These are phyloP conservation scores for Gymnocypris eckloni DNA, from an alignment of 2,797 vertebrate genomes.

Conservation along the genomic window DNA sequence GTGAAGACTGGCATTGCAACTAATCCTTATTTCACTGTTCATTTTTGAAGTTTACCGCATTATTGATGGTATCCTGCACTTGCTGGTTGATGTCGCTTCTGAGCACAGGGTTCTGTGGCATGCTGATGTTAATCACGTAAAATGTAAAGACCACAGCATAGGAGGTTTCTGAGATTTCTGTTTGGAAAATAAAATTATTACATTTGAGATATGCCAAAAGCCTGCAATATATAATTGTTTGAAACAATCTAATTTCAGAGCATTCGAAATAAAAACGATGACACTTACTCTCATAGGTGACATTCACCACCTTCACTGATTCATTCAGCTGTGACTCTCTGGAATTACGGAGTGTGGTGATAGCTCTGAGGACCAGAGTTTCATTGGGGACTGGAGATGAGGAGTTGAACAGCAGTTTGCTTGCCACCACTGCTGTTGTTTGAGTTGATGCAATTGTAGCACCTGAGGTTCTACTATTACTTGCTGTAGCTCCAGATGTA, in stretches of 20 bases:
- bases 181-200: background rate
- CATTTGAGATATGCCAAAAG: no score
- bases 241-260: no score
- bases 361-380: background rate
- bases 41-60: background rate
- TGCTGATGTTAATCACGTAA: background rate
- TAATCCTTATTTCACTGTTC: background rate
- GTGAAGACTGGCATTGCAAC: rapidly evolving
- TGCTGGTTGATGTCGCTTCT: background rate
- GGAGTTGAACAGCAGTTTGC: constrained; percentile 1
- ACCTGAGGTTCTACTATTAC: no score
- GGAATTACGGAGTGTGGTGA: background rate
- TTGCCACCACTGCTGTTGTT: background rate
- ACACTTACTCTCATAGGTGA: constrained; percentile 31
- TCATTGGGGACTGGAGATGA: background rate
- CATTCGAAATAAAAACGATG: no score
- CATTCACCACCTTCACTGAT: constrained; percentile 9
- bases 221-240: no score
- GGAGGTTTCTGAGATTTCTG: constrained; percentile 28
- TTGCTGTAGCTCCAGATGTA: background rate
- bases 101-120: background rate
- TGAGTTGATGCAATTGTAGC: background rate
- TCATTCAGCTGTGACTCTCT: constrained; percentile 17
- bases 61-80: background rate
- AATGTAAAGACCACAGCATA: background rate